Base-by-base conservation (phyloP, 1,140 invertebrate species). In the Triops longicaudatus region DNA sequence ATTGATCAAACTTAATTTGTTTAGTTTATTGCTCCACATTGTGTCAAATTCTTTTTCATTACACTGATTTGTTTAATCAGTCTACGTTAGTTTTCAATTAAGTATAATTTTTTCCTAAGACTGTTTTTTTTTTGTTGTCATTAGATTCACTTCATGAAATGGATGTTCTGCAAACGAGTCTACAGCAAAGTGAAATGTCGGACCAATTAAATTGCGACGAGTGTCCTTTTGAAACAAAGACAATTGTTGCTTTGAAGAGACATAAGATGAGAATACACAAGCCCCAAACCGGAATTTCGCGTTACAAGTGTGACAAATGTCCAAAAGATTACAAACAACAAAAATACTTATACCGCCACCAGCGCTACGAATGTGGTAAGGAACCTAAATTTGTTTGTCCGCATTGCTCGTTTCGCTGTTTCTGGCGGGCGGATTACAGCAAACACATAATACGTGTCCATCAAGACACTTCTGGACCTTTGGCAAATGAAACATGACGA, bases 361-460 rank as follows among this genome's bases (percentile, higher is more conserved):
- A 88, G 79, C 87, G 87, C 12, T 90, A 90, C 82, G 90, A 91
- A 82, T 92, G 91, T 82, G 89, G 89, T n/a, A 87, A 87, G 82
- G 86, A 88, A 78, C 88, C 89, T 17, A 86, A 89, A 82, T 90
- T 90, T 83, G 86, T 80, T 90, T 90, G 80, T 86, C 88, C 26
- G 14, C 80, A 84, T 89, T 89, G 81, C 78, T 87, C 89, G 1
- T 87, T 41, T 27, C 78, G 50, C 10, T 63, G 50, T 22, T 63
- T 63, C 22, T 63, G 50, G 50, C 50, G 50, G 14, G 14, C 50
- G 0, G 50, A 63, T 63, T 63, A 63, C 22, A 63, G 50, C 14
- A 63, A 63, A 14, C 50, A 63, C 22, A 12, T 63, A 5, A 6
- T 14, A 63, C 50, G 50, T 5, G 17, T 63, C 6, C 50, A 63